Evolutionary conservation across 2,797 vertebrate genomes (phyloP).

Genomic region (Acipenser transmontanus): DNA sequence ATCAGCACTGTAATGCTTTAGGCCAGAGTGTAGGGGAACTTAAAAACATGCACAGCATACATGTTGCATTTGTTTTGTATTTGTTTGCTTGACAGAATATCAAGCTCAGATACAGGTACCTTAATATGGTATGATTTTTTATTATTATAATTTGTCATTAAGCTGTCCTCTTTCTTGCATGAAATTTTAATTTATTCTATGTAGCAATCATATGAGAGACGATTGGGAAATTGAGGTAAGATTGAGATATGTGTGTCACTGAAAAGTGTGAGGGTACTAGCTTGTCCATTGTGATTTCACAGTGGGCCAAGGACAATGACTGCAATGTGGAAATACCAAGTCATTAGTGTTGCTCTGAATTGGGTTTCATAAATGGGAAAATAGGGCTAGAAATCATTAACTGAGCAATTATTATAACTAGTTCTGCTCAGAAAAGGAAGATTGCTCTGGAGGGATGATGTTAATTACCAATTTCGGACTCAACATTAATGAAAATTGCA

Average conservation of each 20-base stretch:
- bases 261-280: neutral
- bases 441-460: neutral
- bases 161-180: neutral
- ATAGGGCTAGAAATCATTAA: neutral
- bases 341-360: neutral
- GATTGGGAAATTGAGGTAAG: neutral
- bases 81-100: neutral
- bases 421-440: neutral
- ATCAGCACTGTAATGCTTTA: no score
- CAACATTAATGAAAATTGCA: neutral
- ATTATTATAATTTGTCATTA: neutral
- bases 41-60: no score
- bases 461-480: neutral
- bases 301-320: neutral
- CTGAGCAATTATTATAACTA: neutral
- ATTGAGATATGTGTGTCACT: neutral
- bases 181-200: neutral
- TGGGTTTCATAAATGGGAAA: neutral
- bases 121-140: neutral
- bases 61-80: no score
- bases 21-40: no score
- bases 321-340: neutral
- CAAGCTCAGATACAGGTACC: neutral
- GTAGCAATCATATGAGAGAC: neutral
- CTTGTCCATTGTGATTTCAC: neutral